phyloP scores from a whole-genome alignment of 2,797 vertebrate species.

The Pangasius macronema region DNA sequence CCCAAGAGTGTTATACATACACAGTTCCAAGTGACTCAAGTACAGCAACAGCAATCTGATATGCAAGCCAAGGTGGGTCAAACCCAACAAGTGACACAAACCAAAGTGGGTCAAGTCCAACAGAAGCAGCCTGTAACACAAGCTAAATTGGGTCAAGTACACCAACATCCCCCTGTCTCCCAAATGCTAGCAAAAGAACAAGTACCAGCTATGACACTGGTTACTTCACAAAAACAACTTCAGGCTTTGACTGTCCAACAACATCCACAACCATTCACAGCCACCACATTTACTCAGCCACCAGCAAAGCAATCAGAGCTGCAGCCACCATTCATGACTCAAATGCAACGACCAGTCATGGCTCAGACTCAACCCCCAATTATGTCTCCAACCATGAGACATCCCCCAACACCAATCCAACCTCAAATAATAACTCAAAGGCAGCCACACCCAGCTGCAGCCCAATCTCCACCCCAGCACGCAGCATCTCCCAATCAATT shows the following conservation, averaged over 20 bases:
- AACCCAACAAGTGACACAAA: neutral
- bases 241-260: slow-evolving; percentile 23
- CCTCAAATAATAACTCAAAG: slow-evolving; percentile 43
- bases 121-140: neutral
- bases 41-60: neutral
- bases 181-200: slow-evolving; percentile 37
- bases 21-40: neutral
- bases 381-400: slow-evolving; percentile 17
- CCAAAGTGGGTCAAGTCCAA: neutral
- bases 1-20: neutral
- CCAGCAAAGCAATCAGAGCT: slow-evolving; percentile 47
- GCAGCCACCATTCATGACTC: slow-evolving; percentile 26
- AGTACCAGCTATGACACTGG: slow-evolving; percentile 24
- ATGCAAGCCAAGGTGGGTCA: neutral
- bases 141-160: neutral
- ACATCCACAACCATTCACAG: slow-evolving; percentile 38
- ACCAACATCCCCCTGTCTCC: slow-evolving; percentile 7
- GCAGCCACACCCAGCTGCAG: slow-evolving; percentile 8
- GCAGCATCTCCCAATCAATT: neutral
- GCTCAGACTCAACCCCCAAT: slow-evolving; percentile 24
- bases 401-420: slow-evolving; percentile 46
- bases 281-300: slow-evolving; percentile 37
- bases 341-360: slow-evolving; percentile 30
- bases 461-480: slow-evolving; percentile 28
- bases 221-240: slow-evolving; percentile 43